These are phyloP conservation scores for Acrossocheilus wenchowensis DNA, from an alignment of 2,797 vertebrate species.

Conservation along the genomic window DNA sequence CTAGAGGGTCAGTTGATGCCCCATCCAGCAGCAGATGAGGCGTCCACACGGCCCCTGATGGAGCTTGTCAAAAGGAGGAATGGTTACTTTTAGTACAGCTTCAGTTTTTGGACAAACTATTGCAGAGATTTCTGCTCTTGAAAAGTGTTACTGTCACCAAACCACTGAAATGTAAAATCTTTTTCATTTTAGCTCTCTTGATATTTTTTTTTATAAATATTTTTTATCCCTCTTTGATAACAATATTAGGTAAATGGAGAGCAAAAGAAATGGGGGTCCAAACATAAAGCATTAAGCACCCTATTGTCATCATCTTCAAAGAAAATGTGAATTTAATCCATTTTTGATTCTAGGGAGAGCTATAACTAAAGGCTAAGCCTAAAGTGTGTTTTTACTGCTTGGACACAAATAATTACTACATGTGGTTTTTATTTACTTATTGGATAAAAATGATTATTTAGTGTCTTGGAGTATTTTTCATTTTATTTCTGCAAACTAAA, in stretches of 20 bases:
- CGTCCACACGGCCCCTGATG: conserved; percentile 40
- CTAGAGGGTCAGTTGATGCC: conserved; percentile 41
- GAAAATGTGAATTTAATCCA: background rate
- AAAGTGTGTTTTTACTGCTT: background rate
- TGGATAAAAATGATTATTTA: too few species aligned
- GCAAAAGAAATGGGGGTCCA: background rate
- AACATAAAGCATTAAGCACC: background rate
- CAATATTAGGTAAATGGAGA: background rate
- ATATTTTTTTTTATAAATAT: background rate
- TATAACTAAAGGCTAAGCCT: background rate
- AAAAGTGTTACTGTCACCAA: background rate
- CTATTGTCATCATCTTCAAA: background rate
- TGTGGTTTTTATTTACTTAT: background rate
- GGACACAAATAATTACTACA: background rate
- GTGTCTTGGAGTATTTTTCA: too few species aligned
- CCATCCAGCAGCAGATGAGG: conserved; percentile 58
- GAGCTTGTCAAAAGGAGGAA: conserved; percentile 46
- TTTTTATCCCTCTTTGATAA: background rate
- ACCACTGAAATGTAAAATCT: background rate
- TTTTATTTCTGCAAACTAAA: too few species aligned
- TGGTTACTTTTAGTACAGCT: conserved; percentile 16
- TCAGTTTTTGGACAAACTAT: background rate
- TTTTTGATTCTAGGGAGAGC: background rate
- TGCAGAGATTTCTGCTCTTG: background rate
- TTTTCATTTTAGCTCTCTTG: background rate